Percentiles rank a stretch among this genome's conserved stretches.
phyloP scores from a whole-genome alignment of 2,888 invertebrate species.

The Colostygia pectinataria region DNA sequence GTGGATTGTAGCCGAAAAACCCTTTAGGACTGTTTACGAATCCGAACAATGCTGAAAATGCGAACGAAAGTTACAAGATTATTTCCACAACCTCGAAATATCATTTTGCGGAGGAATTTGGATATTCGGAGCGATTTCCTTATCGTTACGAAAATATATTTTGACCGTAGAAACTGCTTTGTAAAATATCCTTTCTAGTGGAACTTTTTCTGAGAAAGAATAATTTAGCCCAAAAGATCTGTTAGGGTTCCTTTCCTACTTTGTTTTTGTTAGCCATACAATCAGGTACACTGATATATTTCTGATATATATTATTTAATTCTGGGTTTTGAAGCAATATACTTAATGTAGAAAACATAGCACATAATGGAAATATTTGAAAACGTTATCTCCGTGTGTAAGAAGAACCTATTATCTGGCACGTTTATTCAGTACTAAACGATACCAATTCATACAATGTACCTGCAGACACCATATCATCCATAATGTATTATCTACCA shows the following conservation, averaged over 20 bases:
- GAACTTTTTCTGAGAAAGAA: slow-evolving; percentile 17
- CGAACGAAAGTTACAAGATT: slow-evolving; percentile 28
- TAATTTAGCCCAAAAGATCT: slow-evolving; percentile 14
- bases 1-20: slow-evolving; percentile 28
- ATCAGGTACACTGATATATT: no score
- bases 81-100: slow-evolving; percentile 32
- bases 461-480: no score
- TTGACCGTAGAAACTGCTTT: slow-evolving; percentile 28
- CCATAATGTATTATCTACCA: no score
- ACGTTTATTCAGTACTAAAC: no score
- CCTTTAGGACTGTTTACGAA: slow-evolving; percentile 33
- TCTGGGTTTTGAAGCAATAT: no score
- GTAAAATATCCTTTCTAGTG: slow-evolving; percentile 26
- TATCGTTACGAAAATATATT: slow-evolving; percentile 29
- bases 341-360: no score
- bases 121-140: slow-evolving; percentile 30
- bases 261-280: not conserved
- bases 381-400: no score
- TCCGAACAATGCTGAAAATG: slow-evolving; percentile 28
- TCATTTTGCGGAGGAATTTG: slow-evolving; percentile 25
- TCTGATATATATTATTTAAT: no score
- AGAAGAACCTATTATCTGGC: no score
- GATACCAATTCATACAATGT: no score
- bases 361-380: no score
- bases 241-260: slow-evolving; percentile 1